These are phyloP conservation scores for Bugulina stolonifera DNA, from an alignment of 2,888 invertebrate species.

Conservation along the genomic window DNA sequence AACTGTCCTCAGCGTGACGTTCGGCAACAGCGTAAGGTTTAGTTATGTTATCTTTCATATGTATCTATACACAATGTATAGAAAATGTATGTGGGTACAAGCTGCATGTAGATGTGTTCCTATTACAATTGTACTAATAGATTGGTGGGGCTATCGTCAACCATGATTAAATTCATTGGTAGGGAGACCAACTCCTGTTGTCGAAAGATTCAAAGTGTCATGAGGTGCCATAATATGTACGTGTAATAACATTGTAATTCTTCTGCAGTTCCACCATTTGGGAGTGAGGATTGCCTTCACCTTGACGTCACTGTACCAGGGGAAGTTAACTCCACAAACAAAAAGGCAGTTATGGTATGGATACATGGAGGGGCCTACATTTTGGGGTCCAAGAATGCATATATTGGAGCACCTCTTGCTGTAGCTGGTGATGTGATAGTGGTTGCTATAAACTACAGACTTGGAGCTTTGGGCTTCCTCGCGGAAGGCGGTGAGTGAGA, in stretches of 20 bases:
- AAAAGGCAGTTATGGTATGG: slow-evolving; percentile 31
- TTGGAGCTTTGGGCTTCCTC: neutral
- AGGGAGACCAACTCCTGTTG: too few species aligned
- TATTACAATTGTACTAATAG: too few species aligned
- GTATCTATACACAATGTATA: too few species aligned
- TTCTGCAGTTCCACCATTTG: neutral
- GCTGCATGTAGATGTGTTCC: too few species aligned
- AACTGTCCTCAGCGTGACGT: neutral
- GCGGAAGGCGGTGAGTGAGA: neutral
- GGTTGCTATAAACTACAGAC: slow-evolving; percentile 1
- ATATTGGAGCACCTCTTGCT: slow-evolving; percentile 26
- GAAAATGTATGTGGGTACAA: too few species aligned
- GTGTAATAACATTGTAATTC: too few species aligned
- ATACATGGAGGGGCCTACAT: slow-evolving; percentile 31
- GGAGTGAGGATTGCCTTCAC: slow-evolving; percentile 2
- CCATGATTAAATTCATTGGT: too few species aligned
- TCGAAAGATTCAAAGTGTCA: too few species aligned
- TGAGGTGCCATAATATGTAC: too few species aligned
- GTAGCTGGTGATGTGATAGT: neutral
- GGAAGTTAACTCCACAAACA: neutral
- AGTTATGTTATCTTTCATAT: too few species aligned
- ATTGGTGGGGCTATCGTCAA: too few species aligned
- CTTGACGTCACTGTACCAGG: slow-evolving; percentile 9
- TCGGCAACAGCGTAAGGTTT: too few species aligned
- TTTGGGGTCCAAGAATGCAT: slow-evolving; percentile 27